Base-by-base conservation (phyloP, 2,888 invertebrate genomes). In the Aleiodes testaceus region DNA sequence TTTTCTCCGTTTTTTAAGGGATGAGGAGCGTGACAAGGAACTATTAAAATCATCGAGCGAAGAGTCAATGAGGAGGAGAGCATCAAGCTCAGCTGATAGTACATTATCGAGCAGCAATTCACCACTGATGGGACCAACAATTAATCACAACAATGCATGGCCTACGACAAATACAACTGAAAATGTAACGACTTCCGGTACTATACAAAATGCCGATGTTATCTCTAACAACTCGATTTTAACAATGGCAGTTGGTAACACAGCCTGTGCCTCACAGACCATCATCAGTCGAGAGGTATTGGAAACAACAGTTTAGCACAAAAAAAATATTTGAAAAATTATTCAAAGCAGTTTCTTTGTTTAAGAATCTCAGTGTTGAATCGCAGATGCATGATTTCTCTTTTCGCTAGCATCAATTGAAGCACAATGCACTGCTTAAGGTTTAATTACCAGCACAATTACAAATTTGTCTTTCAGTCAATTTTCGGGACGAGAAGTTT, bases 11-110 rank as follows among this genome's bases (percentile, higher is more conserved):
- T 26, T 75, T 81, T 81, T 12, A 79, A 92, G 92, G 81, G 92
- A 92, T 82, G 92, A 92, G 79, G 92, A 92, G 84, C 89, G 91
- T 64, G 92, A 92, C 63, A 91, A 91, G 81, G 91, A 91, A 73
- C 87, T 90, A 77, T 85, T 91, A 75, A 91, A 91, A 81, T 90
- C 91, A 2, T 91, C 91, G 14, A 91, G 91, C 20, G 91, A 91
- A 79, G 91, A 91, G 79, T 91, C 91, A 6, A 90, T 91, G 87
- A 87, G 91, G 71, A 87, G 91, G 68, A 86, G 91, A 76, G 90
- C 91, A 1, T 91, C 91, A 2, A 91, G 91, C 82, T 91, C 91
- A 6, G 91, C 90, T 69, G 91, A 91, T 76, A 91, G 91, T 26
- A 87, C 90, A 50, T 81, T 90, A n/a, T 90, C 90, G 50, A 90